Evolutionary conservation across 2,113 vertebrate species (phyloP).

Genomic region (Hylia prasina): DNA sequence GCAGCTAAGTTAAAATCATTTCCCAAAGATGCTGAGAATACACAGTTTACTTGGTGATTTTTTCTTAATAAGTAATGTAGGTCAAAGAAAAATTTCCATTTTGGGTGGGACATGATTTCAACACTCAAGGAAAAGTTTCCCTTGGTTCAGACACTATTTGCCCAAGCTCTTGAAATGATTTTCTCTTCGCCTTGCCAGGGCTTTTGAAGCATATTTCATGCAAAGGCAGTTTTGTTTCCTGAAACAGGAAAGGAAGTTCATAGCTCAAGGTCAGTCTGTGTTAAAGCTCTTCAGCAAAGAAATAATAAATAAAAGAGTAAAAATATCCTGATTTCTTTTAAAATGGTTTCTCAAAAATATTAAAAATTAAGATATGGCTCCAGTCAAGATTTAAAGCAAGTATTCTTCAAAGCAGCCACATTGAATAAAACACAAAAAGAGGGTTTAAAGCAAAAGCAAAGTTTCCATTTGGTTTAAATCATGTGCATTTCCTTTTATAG

Average conservation of each 20-base stretch:
- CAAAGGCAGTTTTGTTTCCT: conserved; percentile 40
- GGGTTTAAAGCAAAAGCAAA: not conserved
- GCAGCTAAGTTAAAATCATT: conserved; percentile 52
- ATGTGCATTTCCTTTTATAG: conserved; percentile 54
- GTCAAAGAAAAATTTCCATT: not conserved
- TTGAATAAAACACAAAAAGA: not conserved
- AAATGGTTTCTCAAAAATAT: conserved; percentile 53
- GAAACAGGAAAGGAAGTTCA: conserved; percentile 37
- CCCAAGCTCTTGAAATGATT: not conserved
- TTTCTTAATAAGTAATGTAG: not conserved
- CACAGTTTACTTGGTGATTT: not conserved
- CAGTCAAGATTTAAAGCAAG: not conserved
- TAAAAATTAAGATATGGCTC: not conserved
- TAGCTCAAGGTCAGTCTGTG: not conserved
- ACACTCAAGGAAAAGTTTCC: conserved; percentile 31
- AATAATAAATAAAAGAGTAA: conserved; percentile 22
- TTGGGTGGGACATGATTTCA: conserved; percentile 53
- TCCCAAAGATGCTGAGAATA: conserved; percentile 8
- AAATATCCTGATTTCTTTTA: conserved; percentile 49
- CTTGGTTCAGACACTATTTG: conserved; percentile 26
- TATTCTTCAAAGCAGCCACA: conserved; percentile 1
- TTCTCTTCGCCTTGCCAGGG: not conserved
- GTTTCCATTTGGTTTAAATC: conserved; percentile 65
- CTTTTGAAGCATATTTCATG: conserved; percentile 46
- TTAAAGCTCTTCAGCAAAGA: conserved; percentile 36